phyloP scores from a whole-genome alignment of 2,797 vertebrate species.

The Pogonophryne albipinna region DNA sequence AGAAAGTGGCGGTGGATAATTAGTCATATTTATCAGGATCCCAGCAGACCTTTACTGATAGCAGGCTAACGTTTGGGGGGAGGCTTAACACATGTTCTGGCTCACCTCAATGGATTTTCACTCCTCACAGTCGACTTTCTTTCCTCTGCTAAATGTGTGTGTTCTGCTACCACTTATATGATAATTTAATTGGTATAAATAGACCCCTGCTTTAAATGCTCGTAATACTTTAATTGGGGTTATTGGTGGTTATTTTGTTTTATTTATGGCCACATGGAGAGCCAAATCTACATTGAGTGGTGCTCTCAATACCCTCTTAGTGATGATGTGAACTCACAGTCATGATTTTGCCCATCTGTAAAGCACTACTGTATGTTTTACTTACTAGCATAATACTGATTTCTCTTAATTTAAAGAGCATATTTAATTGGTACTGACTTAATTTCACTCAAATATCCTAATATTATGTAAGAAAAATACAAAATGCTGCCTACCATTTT shows the following conservation, averaged over 20 bases:
- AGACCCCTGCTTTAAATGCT: slow-evolving; percentile 47
- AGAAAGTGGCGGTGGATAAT: slow-evolving; percentile 68
- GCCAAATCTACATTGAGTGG: slow-evolving; percentile 33
- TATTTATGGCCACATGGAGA: slow-evolving; percentile 50
- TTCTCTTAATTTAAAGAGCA: not conserved
- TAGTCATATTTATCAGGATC: slow-evolving; percentile 77
- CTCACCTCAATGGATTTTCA: slow-evolving; percentile 65
- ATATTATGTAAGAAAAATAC: not conserved
- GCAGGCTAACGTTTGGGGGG: slow-evolving; percentile 45
- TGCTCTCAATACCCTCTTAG: slow-evolving; percentile 16
- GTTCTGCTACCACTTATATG: not conserved
- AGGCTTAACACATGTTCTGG: slow-evolving; percentile 62
- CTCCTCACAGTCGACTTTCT: slow-evolving; percentile 17
- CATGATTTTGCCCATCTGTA: slow-evolving; percentile 25
- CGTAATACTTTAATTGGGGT: slow-evolving; percentile 59
- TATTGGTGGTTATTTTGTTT: slow-evolving; percentile 57
- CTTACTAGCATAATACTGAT: not conserved
- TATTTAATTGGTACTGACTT: slow-evolving; percentile 9
- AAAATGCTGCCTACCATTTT: not conserved
- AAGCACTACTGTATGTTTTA: not conserved
- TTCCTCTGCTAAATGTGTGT: not conserved
- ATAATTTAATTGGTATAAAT: slow-evolving; percentile 51
- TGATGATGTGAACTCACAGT: slow-evolving; percentile 29
- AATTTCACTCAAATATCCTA: slow-evolving; percentile 1
- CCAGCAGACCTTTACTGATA: slow-evolving; percentile 65